These are phyloP conservation scores for Dysdera silvatica DNA, from an alignment of 1,140 invertebrate genomes.

Conservation along the genomic window DNA sequence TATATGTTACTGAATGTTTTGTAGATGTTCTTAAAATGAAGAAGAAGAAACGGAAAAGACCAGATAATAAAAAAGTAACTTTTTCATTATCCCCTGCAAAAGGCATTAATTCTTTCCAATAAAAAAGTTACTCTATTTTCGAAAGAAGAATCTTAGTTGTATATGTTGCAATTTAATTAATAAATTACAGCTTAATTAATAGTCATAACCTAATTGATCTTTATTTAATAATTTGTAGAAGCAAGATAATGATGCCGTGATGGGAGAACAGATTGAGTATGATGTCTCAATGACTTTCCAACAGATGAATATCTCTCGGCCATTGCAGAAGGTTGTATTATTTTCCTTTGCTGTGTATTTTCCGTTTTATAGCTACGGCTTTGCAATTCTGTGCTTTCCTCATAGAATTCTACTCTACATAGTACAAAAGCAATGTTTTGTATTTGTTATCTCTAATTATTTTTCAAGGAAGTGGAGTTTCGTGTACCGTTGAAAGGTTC, in stretches of 20 bases:
- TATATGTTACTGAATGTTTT: background rate
- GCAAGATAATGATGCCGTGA: slow-evolving; percentile 39
- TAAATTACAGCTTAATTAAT: background rate
- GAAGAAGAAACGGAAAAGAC: slow-evolving; percentile 44
- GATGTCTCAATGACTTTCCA: slow-evolving; percentile 72
- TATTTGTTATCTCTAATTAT: no score
- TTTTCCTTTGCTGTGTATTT: background rate
- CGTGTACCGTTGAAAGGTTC: no score
- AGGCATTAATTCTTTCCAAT: background rate
- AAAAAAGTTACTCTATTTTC: background rate
- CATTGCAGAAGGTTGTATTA: slow-evolving; percentile 62
- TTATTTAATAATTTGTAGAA: slow-evolving; percentile 1
- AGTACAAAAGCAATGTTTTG: no score
- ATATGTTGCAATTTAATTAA: background rate
- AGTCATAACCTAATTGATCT: background rate
- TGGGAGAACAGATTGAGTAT: slow-evolving; percentile 61
- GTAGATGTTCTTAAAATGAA: slow-evolving; percentile 42
- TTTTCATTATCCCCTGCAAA: background rate
- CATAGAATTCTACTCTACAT: background rate
- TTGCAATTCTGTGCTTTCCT: background rate
- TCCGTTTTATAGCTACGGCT: background rate
- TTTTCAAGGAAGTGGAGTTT: no score
- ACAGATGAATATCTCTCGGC: slow-evolving; percentile 86
- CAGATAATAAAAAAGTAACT: slow-evolving; percentile 30
- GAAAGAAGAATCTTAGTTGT: background rate